phyloP scores from a whole-genome alignment of 2,888 invertebrate genomes.

The Vesta saturnalis region DNA sequence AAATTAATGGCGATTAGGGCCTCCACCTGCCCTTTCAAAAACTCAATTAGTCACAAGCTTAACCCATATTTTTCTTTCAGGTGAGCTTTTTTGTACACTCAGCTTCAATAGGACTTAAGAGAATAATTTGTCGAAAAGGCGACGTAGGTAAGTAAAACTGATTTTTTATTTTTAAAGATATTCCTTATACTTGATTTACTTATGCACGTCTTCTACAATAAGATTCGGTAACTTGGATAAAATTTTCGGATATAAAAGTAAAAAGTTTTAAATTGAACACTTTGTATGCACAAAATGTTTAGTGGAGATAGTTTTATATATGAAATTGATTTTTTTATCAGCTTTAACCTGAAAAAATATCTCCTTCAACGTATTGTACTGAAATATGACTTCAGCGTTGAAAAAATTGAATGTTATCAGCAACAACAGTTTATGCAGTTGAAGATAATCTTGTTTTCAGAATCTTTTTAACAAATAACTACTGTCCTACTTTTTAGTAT shows the following conservation, averaged over 20 bases:
- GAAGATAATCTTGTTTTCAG: neutral
- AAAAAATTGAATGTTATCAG: neutral
- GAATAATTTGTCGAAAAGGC: neutral
- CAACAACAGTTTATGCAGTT: neutral
- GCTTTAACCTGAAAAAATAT: slow-evolving; percentile 1
- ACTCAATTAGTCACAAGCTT: neutral
- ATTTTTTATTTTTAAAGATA: neutral
- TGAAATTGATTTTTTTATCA: slow-evolving; percentile 1
- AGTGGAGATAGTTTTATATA: neutral
- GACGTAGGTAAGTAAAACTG: neutral
- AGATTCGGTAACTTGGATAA: neutral
- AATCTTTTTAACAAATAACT: neutral
- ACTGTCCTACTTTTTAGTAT: neutral
- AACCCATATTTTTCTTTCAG: neutral
- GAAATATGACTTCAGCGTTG: neutral
- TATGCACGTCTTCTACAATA: neutral
- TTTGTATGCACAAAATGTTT: neutral
- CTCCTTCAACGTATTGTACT: neutral
- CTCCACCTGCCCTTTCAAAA: neutral
- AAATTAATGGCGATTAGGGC: neutral
- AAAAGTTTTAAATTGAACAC: slow-evolving; percentile 1
- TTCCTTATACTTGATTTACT: too few species aligned
- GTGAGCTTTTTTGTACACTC: slow-evolving; percentile 1
- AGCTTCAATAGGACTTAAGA: neutral
- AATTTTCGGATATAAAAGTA: neutral